phyloP scores from a whole-genome alignment of 2,797 vertebrate genomes.

The Spatula versicolor region DNA sequence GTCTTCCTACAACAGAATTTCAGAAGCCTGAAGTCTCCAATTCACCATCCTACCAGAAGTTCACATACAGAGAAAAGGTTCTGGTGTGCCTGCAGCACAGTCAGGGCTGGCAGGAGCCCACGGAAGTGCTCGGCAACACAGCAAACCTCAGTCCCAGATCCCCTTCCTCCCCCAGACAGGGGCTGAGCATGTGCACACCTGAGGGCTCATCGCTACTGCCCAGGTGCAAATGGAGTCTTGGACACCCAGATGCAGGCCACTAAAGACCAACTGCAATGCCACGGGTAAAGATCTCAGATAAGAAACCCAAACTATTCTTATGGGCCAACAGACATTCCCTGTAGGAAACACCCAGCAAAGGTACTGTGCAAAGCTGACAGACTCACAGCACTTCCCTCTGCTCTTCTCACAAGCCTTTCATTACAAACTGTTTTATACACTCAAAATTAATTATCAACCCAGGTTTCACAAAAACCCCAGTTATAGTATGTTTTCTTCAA shows the following conservation, averaged over 20 bases:
- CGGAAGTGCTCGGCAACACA: fast-evolving
- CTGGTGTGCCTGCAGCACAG: neutral
- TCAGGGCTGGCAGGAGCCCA: neutral
- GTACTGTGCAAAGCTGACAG: neutral
- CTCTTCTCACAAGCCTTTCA: neutral
- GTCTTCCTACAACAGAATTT: neutral
- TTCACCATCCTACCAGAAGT: neutral
- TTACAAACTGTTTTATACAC: neutral
- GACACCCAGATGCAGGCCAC: neutral
- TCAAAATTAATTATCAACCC: neutral
- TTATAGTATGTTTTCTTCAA: neutral
- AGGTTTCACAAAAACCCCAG: neutral
- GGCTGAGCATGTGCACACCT: fast-evolving
- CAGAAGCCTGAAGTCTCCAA: neutral
- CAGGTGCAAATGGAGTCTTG: neutral
- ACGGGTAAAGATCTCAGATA: neutral
- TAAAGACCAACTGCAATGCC: neutral
- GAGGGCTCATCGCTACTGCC: neutral
- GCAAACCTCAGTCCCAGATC: neutral
- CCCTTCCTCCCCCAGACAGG: no score
- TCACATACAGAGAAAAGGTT: neutral
- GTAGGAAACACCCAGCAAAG: neutral
- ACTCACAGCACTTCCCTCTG: neutral
- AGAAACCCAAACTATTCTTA: neutral
- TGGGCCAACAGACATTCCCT: neutral